Evolutionary conservation across 2,113 vertebrate genomes (phyloP).

Genomic region (Sapayoa aenigma): DNA sequence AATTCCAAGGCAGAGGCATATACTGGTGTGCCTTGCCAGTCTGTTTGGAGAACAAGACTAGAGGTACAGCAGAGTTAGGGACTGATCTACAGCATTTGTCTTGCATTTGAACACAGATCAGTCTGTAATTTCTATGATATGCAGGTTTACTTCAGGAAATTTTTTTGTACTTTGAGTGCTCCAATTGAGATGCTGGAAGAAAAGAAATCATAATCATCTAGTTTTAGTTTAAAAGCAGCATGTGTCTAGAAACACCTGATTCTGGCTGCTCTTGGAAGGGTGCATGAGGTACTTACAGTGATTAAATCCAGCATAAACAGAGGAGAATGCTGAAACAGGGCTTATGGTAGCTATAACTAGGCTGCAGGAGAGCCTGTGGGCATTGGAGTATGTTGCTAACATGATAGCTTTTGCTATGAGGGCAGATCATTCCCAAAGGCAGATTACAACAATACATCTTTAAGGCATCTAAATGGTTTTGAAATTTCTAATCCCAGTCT

Average conservation of each 20-base stretch:
- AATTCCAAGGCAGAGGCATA: neutral
- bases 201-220: neutral
- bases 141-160: neutral
- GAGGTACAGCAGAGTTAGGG: neutral
- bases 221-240: neutral
- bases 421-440: conserved; percentile 1
- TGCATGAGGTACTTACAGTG: neutral
- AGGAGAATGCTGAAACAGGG: neutral
- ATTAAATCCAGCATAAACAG: neutral
- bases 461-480: conserved; percentile 33
- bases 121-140: neutral
- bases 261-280: neutral
- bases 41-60: neutral
- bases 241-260: neutral
- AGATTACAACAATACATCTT: neutral
- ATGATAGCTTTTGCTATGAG: neutral
- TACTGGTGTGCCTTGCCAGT: neutral
- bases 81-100: neutral
- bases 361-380: neutral
- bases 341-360: neutral
- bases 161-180: neutral
- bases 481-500: conserved; percentile 37
- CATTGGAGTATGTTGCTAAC: neutral
- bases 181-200: neutral
- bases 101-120: neutral